phyloP scores from a whole-genome alignment of 2,888 invertebrate species.

The Dynastes grantii region DNA sequence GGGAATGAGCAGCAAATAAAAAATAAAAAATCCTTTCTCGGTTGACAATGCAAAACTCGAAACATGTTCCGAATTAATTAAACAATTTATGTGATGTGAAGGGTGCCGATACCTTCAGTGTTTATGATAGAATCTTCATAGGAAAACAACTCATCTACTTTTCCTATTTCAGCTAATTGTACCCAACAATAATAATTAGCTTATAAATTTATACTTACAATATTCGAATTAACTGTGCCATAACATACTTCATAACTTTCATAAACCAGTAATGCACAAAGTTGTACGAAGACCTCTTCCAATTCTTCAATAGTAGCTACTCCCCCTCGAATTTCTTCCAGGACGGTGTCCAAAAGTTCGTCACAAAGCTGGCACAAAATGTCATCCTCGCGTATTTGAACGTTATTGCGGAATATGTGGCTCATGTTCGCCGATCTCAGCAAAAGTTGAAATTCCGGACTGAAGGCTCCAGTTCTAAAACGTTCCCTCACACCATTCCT shows the following conservation, averaged over 20 bases:
- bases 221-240: conserved; percentile 75
- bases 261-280: conserved; percentile 75
- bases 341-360: conserved; percentile 67
- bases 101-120: too few species aligned
- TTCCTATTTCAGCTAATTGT: too few species aligned
- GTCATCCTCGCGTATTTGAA: conserved; percentile 17
- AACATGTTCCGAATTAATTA: too few species aligned
- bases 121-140: too few species aligned
- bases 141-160: too few species aligned
- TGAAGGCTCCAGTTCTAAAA: conserved; percentile 28
- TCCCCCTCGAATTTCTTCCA: conserved; percentile 71
- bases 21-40: too few species aligned
- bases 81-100: too few species aligned
- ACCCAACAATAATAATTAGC: not conserved
- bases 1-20: too few species aligned
- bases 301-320: conserved; percentile 70
- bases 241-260: conserved; percentile 76
- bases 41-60: too few species aligned
- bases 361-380: conserved; percentile 72
- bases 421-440: conserved; percentile 30
- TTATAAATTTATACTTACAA: conserved; percentile 70
- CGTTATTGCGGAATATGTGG: conserved; percentile 27
- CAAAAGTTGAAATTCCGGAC: conserved; percentile 25
- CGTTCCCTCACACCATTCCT: conserved; percentile 32
- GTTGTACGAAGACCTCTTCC: conserved; percentile 66